Evolutionary conservation across 2,113 vertebrate genomes (phyloP), one percentile per base, ranked within the genome.

Genomic region (Poeciliopsis retropinna): DNA sequence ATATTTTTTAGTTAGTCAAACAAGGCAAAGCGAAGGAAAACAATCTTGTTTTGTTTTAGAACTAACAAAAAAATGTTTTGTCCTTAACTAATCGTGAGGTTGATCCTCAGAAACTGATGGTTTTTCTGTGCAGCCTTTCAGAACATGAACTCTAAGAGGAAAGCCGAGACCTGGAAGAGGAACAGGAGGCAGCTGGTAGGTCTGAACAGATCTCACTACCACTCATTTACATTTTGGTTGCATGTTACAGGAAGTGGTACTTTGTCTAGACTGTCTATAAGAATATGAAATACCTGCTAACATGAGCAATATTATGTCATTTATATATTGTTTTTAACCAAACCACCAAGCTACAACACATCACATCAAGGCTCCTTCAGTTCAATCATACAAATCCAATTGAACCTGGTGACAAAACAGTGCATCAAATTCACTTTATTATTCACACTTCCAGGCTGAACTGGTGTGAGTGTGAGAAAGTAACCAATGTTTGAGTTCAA

Each of bases 121-220:
- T 28, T 8, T 80, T 14, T 82, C 27, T 73, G 30, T 27, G 54
- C 90, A 90, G 98, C 97, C 63, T 98, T 98, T 76, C 97, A 99
- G 94, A 99, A 99, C 90, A 99, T 99, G 98, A 99, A 99, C 93
- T 99, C 98, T 44, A 99, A 99, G 90, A 96, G 98, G 92, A 99
- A 99, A 96, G 98, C 98, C 87, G 98, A 99, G 92, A 99, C 98
- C 0, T 99, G 98, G 98, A 99, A 99, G 91, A 96, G 97, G 92
- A 99, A 98, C 67, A 91, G 98, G 79, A 94, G 98, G 78, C 98
- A 99, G 90, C 85, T 99, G 92, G 98, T 99, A 86, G 87, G 96
- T 94, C 70, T 60, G 34, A 71, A 25, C 51, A 62, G 13, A 41
- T 15, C 5, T 32, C 8, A 41, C 67, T 10, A 47, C 15, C 14